phyloP scores from a whole-genome alignment of 2,888 invertebrate genomes.

The Dynastes tityus region DNA sequence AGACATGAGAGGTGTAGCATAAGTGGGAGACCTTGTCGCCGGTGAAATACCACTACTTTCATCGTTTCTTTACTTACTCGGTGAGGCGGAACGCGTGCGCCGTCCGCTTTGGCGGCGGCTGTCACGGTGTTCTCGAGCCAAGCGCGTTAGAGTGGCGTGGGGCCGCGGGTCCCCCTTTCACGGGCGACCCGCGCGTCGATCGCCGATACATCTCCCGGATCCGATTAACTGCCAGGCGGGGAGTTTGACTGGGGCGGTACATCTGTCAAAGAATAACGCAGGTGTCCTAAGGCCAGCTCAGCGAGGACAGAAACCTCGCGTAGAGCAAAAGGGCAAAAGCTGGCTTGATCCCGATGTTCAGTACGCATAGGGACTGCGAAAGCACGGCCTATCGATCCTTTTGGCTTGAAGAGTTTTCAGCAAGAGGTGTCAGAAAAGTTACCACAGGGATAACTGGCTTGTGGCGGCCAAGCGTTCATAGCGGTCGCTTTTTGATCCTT shows the following conservation, averaged over 20 bases:
- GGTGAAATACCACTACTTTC: constrained; percentile 56
- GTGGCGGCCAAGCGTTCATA: constrained; percentile 73
- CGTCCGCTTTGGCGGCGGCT: constrained; percentile 1
- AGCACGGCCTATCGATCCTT: constrained; percentile 61
- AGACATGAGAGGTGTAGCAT: constrained; percentile 57
- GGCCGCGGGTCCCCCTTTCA: no score
- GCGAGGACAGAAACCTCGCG: constrained; percentile 63
- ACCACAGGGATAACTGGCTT: constrained; percentile 74
- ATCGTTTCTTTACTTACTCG: constrained; percentile 52
- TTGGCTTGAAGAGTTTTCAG: constrained; percentile 62
- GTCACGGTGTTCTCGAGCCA: constrained; percentile 3
- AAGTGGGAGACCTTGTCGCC: constrained; percentile 53
- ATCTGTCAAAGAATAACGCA: constrained; percentile 73
- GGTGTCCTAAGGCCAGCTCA: constrained; percentile 66
- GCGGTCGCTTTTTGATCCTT: constrained; percentile 82
- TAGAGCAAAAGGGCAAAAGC: no score
- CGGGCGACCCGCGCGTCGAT: not conserved
- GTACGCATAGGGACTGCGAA: constrained; percentile 47
- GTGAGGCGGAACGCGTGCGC: constrained; percentile 28
- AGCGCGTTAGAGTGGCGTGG: no score
- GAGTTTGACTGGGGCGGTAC: constrained; percentile 59
- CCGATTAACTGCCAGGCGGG: constrained; percentile 64
- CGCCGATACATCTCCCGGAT: not conserved
- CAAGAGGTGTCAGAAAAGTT: constrained; percentile 83
- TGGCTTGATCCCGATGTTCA: constrained; percentile 13